Conservation (phyloP, 2,113 vertebrate genomes). For the Dinomys branickii region DNA sequence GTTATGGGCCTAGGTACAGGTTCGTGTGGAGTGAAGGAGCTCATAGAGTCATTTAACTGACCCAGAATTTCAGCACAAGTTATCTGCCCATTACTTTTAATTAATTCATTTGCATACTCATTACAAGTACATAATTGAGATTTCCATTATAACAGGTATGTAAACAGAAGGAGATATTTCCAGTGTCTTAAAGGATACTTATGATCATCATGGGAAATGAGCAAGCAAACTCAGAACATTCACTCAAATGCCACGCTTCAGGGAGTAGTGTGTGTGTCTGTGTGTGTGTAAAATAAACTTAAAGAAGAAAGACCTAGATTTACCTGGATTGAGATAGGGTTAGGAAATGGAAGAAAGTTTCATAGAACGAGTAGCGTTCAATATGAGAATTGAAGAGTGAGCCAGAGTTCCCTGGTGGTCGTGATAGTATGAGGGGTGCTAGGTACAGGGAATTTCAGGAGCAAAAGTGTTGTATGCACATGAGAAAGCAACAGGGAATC, state of each 20-base stretch:
- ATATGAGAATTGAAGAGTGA: background rate
- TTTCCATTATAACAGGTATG: background rate
- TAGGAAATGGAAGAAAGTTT: background rate
- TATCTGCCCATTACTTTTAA: conserved; percentile 6
- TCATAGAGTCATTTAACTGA: background rate
- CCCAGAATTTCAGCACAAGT: background rate
- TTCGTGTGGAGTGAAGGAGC: background rate
- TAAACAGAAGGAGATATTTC: background rate
- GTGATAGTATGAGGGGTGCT: background rate
- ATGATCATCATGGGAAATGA: background rate
- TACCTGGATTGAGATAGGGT: background rate
- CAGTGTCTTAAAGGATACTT: background rate
- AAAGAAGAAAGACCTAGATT: background rate
- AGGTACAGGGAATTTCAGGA: background rate
- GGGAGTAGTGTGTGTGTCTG: background rate
- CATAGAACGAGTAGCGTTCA: background rate
- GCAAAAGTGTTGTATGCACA: background rate
- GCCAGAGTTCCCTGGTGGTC: background rate
- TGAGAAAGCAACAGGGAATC: background rate
- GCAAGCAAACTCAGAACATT: background rate
- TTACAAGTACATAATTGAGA: background rate
- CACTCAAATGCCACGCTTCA: background rate
- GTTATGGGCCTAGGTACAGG: background rate
- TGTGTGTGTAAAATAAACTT: background rate
- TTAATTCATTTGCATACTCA: background rate